Evolutionary conservation across 1,140 invertebrate species (phyloP), one percentile per base, ranked within the genome.

Genomic region (Cyclina sinensis): DNA sequence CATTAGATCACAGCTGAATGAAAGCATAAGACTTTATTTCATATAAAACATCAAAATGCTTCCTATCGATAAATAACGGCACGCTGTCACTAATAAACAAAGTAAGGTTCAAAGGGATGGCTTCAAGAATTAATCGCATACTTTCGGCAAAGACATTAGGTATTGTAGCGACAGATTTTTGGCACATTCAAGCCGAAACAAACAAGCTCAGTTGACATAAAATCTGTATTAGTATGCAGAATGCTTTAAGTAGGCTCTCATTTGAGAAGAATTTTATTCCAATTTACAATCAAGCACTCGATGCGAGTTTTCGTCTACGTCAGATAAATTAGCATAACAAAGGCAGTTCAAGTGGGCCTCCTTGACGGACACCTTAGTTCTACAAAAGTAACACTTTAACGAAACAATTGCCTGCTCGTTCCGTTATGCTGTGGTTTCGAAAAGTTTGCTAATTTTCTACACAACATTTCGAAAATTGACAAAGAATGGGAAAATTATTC

Each of bases 111-210:
- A 43, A 43, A 43, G 4, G 43, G 43, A 43, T 43, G 4, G 14
- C 43, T 43, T 43, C 43, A 43, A 43, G 14, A 43, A n/a, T n/a
- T n/a, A 37, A 70, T 35, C 65, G 65, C 24, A 70, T 18, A 51
- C 57, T n/a, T 39, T 57, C 43, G 79, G 12, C 81, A 83, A 83
- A 83, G 81, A 70, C 81, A 83, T 70, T 83, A 51, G 78, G 37
- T 16, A 68, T 79, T 87, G 73, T 80, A 80, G 85, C 62, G 85
- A 87, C 85, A 87, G 85, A 87, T 80, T 87, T 87, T 80, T 76
- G 59, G 51, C 59, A 87, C 57, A 79, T 79, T 80, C 74, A 39
- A 68, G 43, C 74, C 24, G 59, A 80, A 79, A 68, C 74, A 79
- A 87, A 87, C 85, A 87, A 80, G 27, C 18, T 68, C n/a, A 32